Evolutionary conservation across 2,113 vertebrate species (phyloP).

Genomic region (Muscicapa adusta): DNA sequence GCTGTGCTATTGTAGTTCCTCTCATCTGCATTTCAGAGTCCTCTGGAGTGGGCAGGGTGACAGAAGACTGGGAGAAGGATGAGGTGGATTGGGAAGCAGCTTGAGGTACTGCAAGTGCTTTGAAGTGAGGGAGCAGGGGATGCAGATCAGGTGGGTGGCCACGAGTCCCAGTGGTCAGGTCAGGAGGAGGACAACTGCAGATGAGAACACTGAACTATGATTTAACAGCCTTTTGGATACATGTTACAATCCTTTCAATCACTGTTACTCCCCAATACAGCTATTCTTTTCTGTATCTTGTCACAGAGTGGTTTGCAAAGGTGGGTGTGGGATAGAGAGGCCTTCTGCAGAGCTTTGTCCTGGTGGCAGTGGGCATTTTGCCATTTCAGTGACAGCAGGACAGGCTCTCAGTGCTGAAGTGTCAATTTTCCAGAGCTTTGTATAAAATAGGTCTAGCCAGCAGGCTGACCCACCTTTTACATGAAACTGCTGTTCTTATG

Average conservation of each 20-base stretch:
- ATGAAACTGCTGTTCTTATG: constrained; percentile 55
- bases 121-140: not conserved
- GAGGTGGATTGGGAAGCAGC: not conserved
- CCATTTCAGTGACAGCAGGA: not conserved
- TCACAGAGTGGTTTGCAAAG: not conserved
- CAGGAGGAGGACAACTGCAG: constrained; percentile 4
- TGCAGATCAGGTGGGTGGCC: not conserved
- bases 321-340: not conserved
- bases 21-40: constrained; percentile 1
- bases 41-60: not conserved
- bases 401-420: not conserved
- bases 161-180: not conserved
- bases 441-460: not conserved
- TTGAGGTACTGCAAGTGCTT: not conserved
- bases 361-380: fast-evolving
- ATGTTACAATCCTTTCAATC: not conserved
- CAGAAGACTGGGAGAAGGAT: not conserved
- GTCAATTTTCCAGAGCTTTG: not conserved
- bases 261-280: not conserved
- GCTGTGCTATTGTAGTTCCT: constrained; percentile 13
- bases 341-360: not conserved
- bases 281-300: not conserved
- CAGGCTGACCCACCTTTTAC: not conserved
- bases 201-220: constrained; percentile 1
- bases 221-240: not conserved